Base-by-base conservation (phyloP, 92 coral and sea anemone species). In the Scolanthus callimorphus region DNA sequence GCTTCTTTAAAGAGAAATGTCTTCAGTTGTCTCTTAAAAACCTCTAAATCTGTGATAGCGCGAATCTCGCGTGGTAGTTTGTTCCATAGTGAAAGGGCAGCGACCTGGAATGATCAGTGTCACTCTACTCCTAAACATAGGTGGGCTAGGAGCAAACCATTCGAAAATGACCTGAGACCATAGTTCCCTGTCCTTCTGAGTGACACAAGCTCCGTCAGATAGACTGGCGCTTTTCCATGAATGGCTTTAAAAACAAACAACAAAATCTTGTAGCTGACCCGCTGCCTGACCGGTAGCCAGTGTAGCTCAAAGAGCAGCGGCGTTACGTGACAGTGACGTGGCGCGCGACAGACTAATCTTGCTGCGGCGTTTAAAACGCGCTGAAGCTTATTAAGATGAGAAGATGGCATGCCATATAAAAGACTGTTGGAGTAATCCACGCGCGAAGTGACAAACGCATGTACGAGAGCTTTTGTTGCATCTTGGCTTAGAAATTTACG, bases 281-380 rank as follows among this genome's bases (percentile, higher is more conserved):
- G 60, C 51, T 67, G 73, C 39, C 50, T 67, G 59, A 70, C 71
- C 45, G 72, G 71, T 41, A 74, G 75, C 81, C 81, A 65, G 39
- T 57, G 80, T 39, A 64, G 64, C 26, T 66, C 26, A 47, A 23
- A 37, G 51, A 74, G 47, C 53, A 65, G 38, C 19, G 65, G 82
- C 61, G 76, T 76, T 37, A 67, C 51, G 52, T 60, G 76, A 51
- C 68, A 76, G 53, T 68, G 58, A 44, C 73, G 66, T 46, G 69
- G 41, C 6, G 41, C 15, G 8, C 6, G 41, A 34, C 8, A 6
- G 8, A 34, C 41, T 6, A 15, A 34, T 34, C 41, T 34, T n/a
- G n/a, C n/a, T n/a, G 41, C 41, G 15, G 41, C 41, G 41, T 34
- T 34, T 34, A 6, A 15, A 6, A 34, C 41, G 6, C 41, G 6